These are phyloP conservation scores for Apis cerana DNA, from an alignment of 1,140 invertebrate species.

Conservation along the genomic window DNA sequence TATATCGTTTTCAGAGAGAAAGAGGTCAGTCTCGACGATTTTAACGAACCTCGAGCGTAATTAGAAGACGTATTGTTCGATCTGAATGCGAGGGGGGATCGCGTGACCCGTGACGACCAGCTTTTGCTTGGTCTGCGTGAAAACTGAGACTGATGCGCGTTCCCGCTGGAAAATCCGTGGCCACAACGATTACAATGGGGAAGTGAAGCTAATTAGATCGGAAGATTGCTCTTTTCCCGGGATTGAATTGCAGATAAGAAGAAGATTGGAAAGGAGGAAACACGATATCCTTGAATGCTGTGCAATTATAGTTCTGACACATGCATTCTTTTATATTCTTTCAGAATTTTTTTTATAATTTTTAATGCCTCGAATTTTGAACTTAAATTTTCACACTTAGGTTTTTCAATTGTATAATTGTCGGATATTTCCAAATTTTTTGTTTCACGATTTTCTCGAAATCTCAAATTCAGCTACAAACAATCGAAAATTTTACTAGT, in stretches of 20 bases:
- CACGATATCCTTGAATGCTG: background rate
- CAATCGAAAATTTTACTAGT: too few relatives aligned
- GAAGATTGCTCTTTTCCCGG: background rate
- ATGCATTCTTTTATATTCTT: too few relatives aligned
- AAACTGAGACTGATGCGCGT: constrained; percentile 8
- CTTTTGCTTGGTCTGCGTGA: background rate
- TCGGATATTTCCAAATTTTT: too few relatives aligned
- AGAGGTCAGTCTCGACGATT: constrained; percentile 19
- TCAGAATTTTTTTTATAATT: too few relatives aligned
- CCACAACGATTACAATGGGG: background rate
- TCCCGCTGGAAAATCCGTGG: constrained; percentile 13
- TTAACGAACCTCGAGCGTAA: constrained; percentile 54
- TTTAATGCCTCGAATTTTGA: too few relatives aligned
- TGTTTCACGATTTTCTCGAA: too few relatives aligned
- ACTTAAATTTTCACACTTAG: too few relatives aligned
- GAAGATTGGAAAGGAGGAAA: too few relatives aligned
- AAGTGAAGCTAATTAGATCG: constrained; percentile 25
- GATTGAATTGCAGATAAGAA: constrained; percentile 1
- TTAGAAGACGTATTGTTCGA: constrained; percentile 53
- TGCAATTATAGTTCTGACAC: too few relatives aligned
- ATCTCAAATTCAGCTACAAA: too few relatives aligned
- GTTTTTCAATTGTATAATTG: too few relatives aligned
- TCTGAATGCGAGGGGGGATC: constrained; percentile 29
- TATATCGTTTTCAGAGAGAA: too few relatives aligned
- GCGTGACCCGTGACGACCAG: constrained; percentile 55